A percentile compares a stretch with the other conserved stretches of the same genome.
phyloP scores from a whole-genome alignment of 1,140 invertebrate genomes.

The Drosophila tropicalis region DNA sequence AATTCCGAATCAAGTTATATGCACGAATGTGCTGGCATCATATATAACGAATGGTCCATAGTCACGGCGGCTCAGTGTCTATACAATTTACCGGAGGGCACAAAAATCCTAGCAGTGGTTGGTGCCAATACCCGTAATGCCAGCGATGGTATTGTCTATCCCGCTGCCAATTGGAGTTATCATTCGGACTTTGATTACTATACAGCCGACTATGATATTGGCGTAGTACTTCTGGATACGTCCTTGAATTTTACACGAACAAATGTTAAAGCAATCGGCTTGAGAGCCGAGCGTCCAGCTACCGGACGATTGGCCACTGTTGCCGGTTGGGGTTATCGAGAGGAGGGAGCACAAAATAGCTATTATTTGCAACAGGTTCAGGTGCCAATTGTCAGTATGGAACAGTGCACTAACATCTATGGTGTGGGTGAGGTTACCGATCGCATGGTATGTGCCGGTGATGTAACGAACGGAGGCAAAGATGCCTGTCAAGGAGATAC shows the following conservation, averaged over 20 bases:
- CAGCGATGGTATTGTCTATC: slow-evolving; percentile 78
- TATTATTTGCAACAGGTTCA: slow-evolving; percentile 83
- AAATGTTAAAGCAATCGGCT: slow-evolving; percentile 43
- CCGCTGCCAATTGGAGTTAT: slow-evolving; percentile 78
- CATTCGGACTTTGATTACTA: slow-evolving; percentile 83
- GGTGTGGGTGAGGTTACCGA: slow-evolving; percentile 80
- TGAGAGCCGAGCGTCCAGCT: slow-evolving; percentile 51
- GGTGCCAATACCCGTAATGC: slow-evolving; percentile 67
- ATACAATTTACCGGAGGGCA: slow-evolving; percentile 24
- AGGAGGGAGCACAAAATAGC: slow-evolving; percentile 83
- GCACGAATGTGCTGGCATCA: slow-evolving; percentile 71
- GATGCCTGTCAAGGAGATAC: slow-evolving; percentile 88
- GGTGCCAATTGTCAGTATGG: slow-evolving; percentile 80
- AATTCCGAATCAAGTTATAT: slow-evolving; percentile 35
- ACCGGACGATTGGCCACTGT: slow-evolving; percentile 82
- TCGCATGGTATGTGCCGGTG: slow-evolving; percentile 87
- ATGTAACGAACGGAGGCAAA: slow-evolving; percentile 85
- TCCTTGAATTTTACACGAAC: slow-evolving; percentile 54
- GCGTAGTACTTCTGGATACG: slow-evolving; percentile 83
- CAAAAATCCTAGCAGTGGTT: slow-evolving; percentile 57
- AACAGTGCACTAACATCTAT: slow-evolving; percentile 59
- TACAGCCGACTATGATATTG: slow-evolving; percentile 86
- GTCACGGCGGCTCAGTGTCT: slow-evolving; percentile 73
- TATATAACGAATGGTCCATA: slow-evolving; percentile 52
- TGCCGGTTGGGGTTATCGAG: slow-evolving; percentile 85